Conservation (phyloP, 1,140 invertebrate species). For the Heliconius melpomene region DNA sequence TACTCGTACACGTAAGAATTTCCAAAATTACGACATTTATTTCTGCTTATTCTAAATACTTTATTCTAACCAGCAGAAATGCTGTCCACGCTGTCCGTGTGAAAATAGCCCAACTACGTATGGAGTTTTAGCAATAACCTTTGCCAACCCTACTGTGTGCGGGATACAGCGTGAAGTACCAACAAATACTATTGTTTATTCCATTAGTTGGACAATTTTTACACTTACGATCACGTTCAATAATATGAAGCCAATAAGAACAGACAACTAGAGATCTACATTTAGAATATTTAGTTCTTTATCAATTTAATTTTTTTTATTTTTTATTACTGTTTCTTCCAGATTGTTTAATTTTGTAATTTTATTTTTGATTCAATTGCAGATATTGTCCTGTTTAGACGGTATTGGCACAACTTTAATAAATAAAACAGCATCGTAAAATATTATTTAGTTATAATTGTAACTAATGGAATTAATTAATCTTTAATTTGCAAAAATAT, state of each 20-base stretch:
- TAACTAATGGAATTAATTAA: too few species aligned
- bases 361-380: background rate
- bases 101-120: background rate
- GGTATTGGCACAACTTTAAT: background rate
- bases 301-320: background rate
- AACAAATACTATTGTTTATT: background rate
- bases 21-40: constrained; percentile 7
- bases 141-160: too few species aligned
- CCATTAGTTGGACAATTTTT: background rate
- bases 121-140: too few species aligned
- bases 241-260: constrained; percentile 2
- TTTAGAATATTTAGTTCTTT: background rate
- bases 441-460: background rate
- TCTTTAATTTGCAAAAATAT: too few species aligned
- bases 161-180: background rate
- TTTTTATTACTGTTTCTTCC: background rate
- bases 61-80: background rate
- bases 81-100: background rate
- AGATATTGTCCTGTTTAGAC: constrained; percentile 10
- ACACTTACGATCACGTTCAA: background rate
- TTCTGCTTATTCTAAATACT: background rate
- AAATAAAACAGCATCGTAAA: background rate
- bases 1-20: background rate
- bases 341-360: background rate
- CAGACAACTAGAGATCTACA: background rate